These are phyloP conservation scores for Perizoma flavofasciatum DNA, from an alignment of 2,888 invertebrate species.

Conservation along the genomic window DNA sequence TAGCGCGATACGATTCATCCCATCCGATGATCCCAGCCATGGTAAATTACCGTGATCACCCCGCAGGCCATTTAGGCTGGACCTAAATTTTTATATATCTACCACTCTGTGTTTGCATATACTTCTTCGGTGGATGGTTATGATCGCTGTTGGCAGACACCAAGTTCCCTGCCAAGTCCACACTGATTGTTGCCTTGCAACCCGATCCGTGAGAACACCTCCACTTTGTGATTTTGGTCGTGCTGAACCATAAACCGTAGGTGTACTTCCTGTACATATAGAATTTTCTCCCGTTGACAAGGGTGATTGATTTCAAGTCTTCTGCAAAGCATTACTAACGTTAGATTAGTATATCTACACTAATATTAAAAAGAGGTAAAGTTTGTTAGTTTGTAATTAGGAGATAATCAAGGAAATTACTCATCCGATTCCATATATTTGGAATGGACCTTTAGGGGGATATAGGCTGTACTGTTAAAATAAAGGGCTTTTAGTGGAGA, in stretches of 20 bases:
- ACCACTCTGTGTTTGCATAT: constrained; percentile 26
- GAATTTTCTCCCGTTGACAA: constrained; percentile 32
- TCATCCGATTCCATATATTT: too few relatives aligned
- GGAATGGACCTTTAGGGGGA: too few relatives aligned
- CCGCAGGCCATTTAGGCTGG: too few relatives aligned
- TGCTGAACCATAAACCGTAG: constrained; percentile 26
- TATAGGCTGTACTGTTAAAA: too few relatives aligned
- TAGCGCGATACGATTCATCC: too few relatives aligned
- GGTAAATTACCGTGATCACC: too few relatives aligned
- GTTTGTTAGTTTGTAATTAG: too few relatives aligned
- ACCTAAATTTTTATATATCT: constrained; percentile 31
- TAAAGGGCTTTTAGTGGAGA: too few relatives aligned
- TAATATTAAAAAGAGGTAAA: too few relatives aligned
- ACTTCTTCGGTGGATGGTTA: constrained; percentile 35
- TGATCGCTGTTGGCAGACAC: constrained; percentile 30
- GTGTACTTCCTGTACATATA: constrained; percentile 40
- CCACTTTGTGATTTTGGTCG: constrained; percentile 29
- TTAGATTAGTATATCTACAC: neutral
- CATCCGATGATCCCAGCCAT: too few relatives aligned
- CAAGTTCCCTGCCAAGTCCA: constrained; percentile 31
- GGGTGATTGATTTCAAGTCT: neutral
- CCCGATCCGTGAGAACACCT: constrained; percentile 32
- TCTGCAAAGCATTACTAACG: neutral
- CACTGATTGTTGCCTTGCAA: constrained; percentile 41
- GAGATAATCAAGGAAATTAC: too few relatives aligned